Evolutionary conservation across 2,888 invertebrate genomes (phyloP).

Genomic region (Gari tellinella): DNA sequence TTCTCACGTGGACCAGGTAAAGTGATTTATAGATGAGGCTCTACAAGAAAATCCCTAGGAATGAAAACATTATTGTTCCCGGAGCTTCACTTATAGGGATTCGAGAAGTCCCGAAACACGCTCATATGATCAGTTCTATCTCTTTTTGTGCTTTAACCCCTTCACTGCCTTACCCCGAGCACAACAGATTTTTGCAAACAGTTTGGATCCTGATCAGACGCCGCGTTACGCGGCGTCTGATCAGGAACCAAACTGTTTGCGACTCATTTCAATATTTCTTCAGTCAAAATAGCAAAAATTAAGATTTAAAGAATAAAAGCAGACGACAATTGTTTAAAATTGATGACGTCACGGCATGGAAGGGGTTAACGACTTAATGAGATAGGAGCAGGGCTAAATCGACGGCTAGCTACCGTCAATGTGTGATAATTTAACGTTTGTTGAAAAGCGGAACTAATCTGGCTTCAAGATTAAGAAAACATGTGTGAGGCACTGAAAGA

Average conservation of each 20-base stretch:
- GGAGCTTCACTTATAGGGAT: conserved; percentile 25
- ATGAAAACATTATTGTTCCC: conserved; percentile 55
- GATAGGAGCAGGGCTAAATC: conserved; percentile 29
- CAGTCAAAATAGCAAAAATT: too few species aligned
- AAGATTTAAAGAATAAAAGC: too few species aligned
- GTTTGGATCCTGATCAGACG: too few species aligned
- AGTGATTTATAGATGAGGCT: conserved; percentile 40
- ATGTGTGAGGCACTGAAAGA: conserved; percentile 46
- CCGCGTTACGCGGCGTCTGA: too few species aligned
- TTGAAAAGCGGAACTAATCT: conserved; percentile 58
- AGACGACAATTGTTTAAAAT: too few species aligned
- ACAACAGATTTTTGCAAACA: too few species aligned
- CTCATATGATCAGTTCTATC: conserved; percentile 40
- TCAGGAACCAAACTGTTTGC: too few species aligned
- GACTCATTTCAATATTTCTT: too few species aligned
- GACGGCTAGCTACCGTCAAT: conserved; percentile 16
- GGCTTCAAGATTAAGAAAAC: conserved; percentile 47
- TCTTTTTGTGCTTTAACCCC: conserved; percentile 43
- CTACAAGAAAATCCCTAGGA: conserved; percentile 31
- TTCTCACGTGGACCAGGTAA: conserved; percentile 1
- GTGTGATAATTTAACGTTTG: conserved; percentile 46
- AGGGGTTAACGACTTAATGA: conserved; percentile 43
- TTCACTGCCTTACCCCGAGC: too few species aligned
- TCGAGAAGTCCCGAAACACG: conserved; percentile 31
- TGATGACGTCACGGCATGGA: too few species aligned